phyloP scores from a whole-genome alignment of 2,888 invertebrate species.

The Mycalesis mineus region DNA sequence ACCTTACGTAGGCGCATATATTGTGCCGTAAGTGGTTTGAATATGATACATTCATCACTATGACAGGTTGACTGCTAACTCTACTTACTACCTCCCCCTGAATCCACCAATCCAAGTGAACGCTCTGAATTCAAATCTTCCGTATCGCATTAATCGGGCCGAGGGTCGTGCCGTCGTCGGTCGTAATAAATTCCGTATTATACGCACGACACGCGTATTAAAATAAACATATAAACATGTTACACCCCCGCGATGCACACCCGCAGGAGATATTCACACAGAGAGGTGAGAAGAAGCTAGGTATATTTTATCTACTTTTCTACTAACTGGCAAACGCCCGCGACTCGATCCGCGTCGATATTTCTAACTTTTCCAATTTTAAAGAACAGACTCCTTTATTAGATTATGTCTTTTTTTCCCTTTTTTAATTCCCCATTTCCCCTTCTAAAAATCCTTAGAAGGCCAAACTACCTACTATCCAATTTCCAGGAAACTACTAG shows the following conservation, averaged over 20 bases:
- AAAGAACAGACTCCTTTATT: too few species aligned
- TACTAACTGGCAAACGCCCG: too few species aligned
- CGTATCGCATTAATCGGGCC: constrained; percentile 75
- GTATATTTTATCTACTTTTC: too few species aligned
- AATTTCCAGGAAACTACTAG: too few species aligned
- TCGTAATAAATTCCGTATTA: constrained; percentile 77
- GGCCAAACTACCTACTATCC: too few species aligned
- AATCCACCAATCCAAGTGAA: constrained; percentile 73
- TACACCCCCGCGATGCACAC: constrained; percentile 63
- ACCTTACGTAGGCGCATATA: background rate
- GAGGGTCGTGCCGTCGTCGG: constrained; percentile 55
- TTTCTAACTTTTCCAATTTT: too few species aligned
- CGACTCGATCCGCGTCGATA: too few species aligned
- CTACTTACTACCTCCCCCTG: constrained; percentile 41
- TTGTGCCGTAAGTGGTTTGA: constrained; percentile 23
- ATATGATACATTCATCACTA: constrained; percentile 46
- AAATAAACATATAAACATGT: constrained; percentile 79
- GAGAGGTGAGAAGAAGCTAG: background rate
- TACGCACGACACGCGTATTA: constrained; percentile 79
- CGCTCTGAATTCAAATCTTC: constrained; percentile 76
- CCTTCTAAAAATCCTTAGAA: too few species aligned
- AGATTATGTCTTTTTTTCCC: too few species aligned
- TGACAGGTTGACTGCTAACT: constrained; percentile 33
- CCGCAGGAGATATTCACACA: constrained; percentile 36
- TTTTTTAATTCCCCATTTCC: too few species aligned